Base-by-base conservation (phyloP, 2,113 vertebrate genomes). In the Lophura nycthemera region DNA sequence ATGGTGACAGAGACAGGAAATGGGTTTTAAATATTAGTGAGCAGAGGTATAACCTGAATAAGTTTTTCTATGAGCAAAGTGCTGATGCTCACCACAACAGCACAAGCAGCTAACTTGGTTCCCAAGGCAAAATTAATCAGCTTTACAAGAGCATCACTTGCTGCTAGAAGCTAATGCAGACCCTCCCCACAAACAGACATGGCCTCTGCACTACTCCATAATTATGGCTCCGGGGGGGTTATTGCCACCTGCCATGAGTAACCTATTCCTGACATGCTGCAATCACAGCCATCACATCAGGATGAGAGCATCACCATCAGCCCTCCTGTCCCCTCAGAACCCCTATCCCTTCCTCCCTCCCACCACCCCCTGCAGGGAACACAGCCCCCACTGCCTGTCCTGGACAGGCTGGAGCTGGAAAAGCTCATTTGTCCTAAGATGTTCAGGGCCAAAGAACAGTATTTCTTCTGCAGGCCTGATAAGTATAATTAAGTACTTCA, bases 401-500 rank as follows among this genome's bases (percentile, higher is more conserved):
- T 11, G 13, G n/a, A 45, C n/a, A 88, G 52, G 17, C 42, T 20
- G 7, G 13, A 70, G 14, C 48, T 74, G 27, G 32, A 40, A 21
- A 79, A 92, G 64, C 86, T 32, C 11, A 60, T 69, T 59, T 77
- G 79, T 74, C 70, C 73, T 81, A 48, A 87, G 84, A 83, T 0
- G 6, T 7, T 30, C 52, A 42, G 32, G 75, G 76, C 59, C 36
- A 60, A 56, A 72, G 86, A 93, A 77, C 52, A 82, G n/a, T 10
- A 13, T 72, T 93, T 80, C 71, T 92, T 66, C 57, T 34, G 64
- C 52, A 20, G 25, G 76, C 22, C 87, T 92, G 92, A 61, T 81
- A 76, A 91, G 57, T 86, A 85, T 77, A 94, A 97, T 96, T 93
- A 96, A 91, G 85, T 42, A 67, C 67, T 74, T 90, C 81, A 92